Evolutionary conservation across 2,888 invertebrate genomes (phyloP).

Genomic region (Desoria tigrina): DNA sequence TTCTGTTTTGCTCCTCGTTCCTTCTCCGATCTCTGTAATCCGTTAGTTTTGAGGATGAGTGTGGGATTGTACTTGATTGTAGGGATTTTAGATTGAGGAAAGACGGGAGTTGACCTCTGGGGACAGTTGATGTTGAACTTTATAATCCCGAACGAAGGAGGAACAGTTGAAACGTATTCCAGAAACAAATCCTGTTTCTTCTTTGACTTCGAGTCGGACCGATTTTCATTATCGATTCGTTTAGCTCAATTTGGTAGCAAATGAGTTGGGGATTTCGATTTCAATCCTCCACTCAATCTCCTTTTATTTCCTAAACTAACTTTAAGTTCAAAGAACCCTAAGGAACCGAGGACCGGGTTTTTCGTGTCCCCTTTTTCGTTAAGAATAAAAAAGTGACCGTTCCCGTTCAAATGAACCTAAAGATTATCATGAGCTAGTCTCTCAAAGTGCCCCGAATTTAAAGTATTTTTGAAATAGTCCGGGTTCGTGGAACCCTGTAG

Average conservation of each 20-base stretch:
- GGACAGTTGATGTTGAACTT: conserved; percentile 13
- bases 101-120: conserved; percentile 28
- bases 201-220: neutral
- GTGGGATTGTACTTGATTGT: too few species aligned
- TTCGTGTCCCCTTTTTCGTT: neutral
- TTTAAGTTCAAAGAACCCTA: neutral
- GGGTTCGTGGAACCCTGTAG: too few species aligned
- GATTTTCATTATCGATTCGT: conserved; percentile 43
- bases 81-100: neutral
- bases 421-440: too few species aligned
- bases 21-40: too few species aligned
- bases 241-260: conserved; percentile 46
- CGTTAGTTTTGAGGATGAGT: too few species aligned
- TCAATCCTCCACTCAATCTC: conserved; percentile 25
- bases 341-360: neutral
- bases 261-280: conserved; percentile 39
- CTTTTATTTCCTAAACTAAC: conserved; percentile 12
- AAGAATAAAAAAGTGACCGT: too few species aligned
- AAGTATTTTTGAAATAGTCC: too few species aligned
- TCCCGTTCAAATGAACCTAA: too few species aligned
- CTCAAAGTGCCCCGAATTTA: too few species aligned
- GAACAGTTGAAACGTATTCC: too few species aligned
- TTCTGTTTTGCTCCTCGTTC: too few species aligned
- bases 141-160: neutral
- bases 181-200: conserved; percentile 7